Base-by-base conservation (phyloP, 2,797 vertebrate genomes). In the Cetoscarus ocellatus region DNA sequence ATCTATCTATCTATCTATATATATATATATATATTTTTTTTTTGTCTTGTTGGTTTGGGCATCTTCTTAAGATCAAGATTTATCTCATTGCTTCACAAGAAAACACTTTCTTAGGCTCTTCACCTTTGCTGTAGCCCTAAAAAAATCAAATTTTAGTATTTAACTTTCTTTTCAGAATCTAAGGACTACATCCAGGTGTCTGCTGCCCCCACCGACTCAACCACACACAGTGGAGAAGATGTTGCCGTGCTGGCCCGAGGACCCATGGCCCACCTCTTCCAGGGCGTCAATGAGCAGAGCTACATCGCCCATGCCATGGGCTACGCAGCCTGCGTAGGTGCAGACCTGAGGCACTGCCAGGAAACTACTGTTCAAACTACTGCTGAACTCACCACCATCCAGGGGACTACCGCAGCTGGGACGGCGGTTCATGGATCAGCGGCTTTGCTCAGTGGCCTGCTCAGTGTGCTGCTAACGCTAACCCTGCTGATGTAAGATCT, bases 261-360 rank as follows among this genome's bases (percentile, higher is more conserved):
- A 6, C 94, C 95, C 48, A 96, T 96, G 95, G 89, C 93, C 6
- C 95, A 96, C 77, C 92, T 96, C 27, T 92, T 96, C 67, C 92
- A 94, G 47, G 95, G 95, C 0, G 90, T 96, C 51, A 86, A 94
- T 0, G 95, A 96, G 79, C 95, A 96, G 87, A 96, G 81, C 81
- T 95, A 94, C 79, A 79, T 96, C 0, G 90, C 95, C 14, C 91
- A 95, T 0, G 94, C 92, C 57, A 92, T 96, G 94, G 94, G 83
- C 12, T 95, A 95, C 0, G 90, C 95, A 0, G 83, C 93, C 8
- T 95, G 95, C 0, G 84, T 96, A 40, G 94, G 95, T 0, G 39
- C 69, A 0, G 92, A 95, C 85, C 64, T 70, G 71, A 80, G 92
- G 17, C 95, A 95, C 90, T 96, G 95, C 61, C 40, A 67, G 5